Evolutionary conservation across 2,113 vertebrate genomes (phyloP).

Genomic region (Globicephala melas): DNA sequence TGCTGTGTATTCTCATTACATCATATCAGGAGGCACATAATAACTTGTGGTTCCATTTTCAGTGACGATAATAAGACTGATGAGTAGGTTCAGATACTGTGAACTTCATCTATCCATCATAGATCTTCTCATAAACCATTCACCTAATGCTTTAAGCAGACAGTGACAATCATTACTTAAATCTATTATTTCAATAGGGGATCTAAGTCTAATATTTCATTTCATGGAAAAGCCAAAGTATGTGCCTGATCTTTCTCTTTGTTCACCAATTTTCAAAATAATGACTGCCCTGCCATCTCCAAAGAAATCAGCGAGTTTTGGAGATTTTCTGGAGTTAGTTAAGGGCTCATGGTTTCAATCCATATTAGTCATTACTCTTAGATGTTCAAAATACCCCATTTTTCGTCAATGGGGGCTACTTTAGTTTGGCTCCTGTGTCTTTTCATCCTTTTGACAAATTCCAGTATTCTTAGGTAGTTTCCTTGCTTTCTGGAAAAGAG

Average conservation of each 20-base stretch:
- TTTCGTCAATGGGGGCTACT: neutral
- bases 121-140: neutral
- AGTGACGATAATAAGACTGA: neutral
- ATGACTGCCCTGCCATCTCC: neutral
- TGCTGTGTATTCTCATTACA: neutral
- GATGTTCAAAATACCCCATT: neutral
- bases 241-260: neutral
- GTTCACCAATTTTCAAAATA: neutral
- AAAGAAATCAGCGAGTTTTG: neutral
- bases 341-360: neutral
- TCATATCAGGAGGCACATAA: neutral
- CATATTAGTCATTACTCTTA: neutral
- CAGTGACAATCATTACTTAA: neutral
- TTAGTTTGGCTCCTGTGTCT: neutral
- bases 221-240: neutral
- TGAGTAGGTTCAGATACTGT: neutral
- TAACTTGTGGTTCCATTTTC: neutral
- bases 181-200: neutral
- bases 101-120: neutral
- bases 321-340: neutral
- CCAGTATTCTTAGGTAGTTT: neutral
- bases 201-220: neutral
- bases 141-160: neutral
- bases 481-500: neutral
- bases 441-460: neutral